phyloP scores from a whole-genome alignment of 1,140 invertebrate species.

The Drosophila obscura region DNA sequence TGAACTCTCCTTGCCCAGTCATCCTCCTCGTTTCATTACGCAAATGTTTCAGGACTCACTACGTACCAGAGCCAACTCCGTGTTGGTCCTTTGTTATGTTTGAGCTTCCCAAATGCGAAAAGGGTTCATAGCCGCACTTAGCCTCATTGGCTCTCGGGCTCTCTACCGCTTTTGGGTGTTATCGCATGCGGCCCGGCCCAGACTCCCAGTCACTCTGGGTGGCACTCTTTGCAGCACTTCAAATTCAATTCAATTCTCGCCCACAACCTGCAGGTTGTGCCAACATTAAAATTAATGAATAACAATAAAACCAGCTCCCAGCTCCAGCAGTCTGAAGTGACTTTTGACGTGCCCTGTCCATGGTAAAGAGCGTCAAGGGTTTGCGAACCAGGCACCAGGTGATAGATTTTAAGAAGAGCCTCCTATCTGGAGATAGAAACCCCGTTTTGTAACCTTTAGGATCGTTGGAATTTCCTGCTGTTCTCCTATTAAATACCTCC shows the following conservation, averaged over 20 bases:
- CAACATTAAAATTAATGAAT: slow-evolving; percentile 81
- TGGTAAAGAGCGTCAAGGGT: neutral
- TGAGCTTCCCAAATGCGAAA: slow-evolving; percentile 63
- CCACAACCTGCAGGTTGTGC: slow-evolving; percentile 63
- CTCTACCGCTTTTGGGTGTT: slow-evolving; percentile 67
- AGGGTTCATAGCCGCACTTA: slow-evolving; percentile 81
- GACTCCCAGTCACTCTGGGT: slow-evolving; percentile 32
- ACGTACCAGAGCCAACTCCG: neutral
- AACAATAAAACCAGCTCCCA: slow-evolving; percentile 61
- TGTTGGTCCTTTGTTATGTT: slow-evolving; percentile 46
- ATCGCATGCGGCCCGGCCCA: slow-evolving; percentile 71
- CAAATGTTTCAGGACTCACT: slow-evolving; percentile 33
- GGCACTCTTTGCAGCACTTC: slow-evolving; percentile 40
- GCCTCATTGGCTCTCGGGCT: slow-evolving; percentile 69
- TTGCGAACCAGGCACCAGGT: slow-evolving; percentile 1
- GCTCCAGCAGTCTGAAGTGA: slow-evolving; percentile 34
- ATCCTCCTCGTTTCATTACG: slow-evolving; percentile 37
- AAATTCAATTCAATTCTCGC: slow-evolving; percentile 73
- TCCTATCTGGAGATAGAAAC: too few species aligned
- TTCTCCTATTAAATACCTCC: neutral
- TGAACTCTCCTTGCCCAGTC: slow-evolving; percentile 48
- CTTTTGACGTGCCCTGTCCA: slow-evolving; percentile 40
- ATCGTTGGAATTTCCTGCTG: too few species aligned
- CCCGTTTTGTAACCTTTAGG: too few species aligned
- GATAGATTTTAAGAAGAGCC: neutral